Evolutionary conservation across 1,140 invertebrate genomes (phyloP), one percentile per base, ranked within the genome.

Genomic region (Hylaeus anthracinus): DNA sequence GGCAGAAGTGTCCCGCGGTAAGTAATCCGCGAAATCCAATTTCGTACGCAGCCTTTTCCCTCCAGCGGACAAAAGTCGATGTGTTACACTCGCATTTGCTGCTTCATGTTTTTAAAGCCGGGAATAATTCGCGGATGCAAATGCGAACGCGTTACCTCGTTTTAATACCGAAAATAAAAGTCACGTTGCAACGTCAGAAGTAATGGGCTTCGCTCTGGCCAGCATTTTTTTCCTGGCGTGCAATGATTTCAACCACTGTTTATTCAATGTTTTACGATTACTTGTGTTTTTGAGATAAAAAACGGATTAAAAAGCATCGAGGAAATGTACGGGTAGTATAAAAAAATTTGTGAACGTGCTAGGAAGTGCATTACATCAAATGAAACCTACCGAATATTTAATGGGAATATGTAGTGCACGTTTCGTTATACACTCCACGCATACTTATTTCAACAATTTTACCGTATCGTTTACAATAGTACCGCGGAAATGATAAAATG

Each of bases 91-190:
- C 12, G 43, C n/a, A 61, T 72, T 73, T 64, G 37, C 37, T 53
- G 26, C 37, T 73, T 51, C 14, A 39, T 26, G n/a, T 43, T 53
- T 53, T 43, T 37, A 39, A 73, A 73, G 9, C 37, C 9, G 0
- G 8, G 45, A 51, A 51, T 73, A 73, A 73, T 12, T 48, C 8
- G 2, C 15, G 37, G 14, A 73, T 15, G 5, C 9, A 5, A 12
- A 51, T 58, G 15, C 48, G 58, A 73, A 63, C 45, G 51, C 45
- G 72, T 48, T 26, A 45, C 60, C 41, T 45, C 60, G 60, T 26
- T 51, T 64, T 9, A 64, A 63, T 60, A 41, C 3, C 4, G 58
- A 5, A 14, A 63, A 73, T 73, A 51, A 73, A 63, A 63, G 48
- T 73, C 26, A 51, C 26, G 9, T 12, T 69, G 8, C 10, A 39